phyloP scores from a whole-genome alignment of 2,888 invertebrate species.

The Lasioglossum morio region DNA sequence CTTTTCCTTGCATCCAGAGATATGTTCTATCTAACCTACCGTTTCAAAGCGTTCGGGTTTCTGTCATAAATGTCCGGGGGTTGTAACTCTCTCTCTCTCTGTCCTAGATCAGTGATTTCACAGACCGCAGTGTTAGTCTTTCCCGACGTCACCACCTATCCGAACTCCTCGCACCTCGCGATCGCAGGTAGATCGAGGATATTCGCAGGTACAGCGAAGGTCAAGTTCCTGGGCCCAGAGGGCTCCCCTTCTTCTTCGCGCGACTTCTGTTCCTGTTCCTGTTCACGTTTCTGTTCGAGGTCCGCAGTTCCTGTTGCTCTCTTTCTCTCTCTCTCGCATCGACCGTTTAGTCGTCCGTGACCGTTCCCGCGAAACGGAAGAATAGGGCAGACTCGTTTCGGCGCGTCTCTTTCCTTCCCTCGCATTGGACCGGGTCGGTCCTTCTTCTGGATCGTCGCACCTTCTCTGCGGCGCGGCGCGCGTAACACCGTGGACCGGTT shows the following conservation, averaged over 20 bases:
- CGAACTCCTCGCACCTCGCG: neutral
- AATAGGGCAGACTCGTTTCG: slow-evolving; percentile 37
- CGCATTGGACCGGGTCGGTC: slow-evolving; percentile 16
- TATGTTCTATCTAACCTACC: no score
- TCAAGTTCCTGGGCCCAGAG: slow-evolving; percentile 8
- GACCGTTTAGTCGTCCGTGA: neutral
- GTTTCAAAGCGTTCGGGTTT: no score
- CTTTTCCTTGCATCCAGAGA: no score
- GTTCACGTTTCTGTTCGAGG: slow-evolving; percentile 26
- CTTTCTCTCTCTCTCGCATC: no score
- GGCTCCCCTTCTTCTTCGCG: neutral
- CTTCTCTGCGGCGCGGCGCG: slow-evolving; percentile 16
- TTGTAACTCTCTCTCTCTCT: neutral
- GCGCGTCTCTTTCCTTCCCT: slow-evolving; percentile 18
- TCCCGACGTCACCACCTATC: neutral
- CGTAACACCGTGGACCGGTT: slow-evolving; percentile 74
- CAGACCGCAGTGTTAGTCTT: neutral
- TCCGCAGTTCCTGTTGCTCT: neutral
- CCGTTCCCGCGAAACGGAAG: slow-evolving; percentile 35
- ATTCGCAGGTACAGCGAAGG: slow-evolving; percentile 43
- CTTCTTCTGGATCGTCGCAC: slow-evolving; percentile 6
- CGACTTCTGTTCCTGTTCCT: slow-evolving; percentile 12
- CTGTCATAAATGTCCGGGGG: neutral
- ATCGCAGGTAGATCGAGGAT: slow-evolving; percentile 27
- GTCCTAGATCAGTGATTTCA: neutral